Base-by-base conservation (phyloP, 1,140 invertebrate species). In the Aphelenchoides avenae region DNA sequence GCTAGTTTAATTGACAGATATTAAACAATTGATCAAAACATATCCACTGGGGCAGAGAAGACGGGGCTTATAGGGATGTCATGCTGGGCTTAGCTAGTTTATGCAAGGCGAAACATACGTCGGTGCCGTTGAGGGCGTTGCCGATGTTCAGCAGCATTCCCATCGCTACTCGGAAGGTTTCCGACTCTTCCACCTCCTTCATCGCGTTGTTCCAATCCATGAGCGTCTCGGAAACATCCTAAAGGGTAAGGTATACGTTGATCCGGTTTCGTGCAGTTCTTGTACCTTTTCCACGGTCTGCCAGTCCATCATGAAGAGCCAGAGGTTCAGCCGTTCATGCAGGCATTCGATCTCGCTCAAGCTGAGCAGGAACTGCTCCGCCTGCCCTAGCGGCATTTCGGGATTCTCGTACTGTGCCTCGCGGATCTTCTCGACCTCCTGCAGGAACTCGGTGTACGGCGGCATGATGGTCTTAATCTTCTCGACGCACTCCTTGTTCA, bases 221-320 rank as follows among this genome's bases (percentile, higher is more conserved):
- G 68, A 98, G 81, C 42, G 93, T 91, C 80, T 98, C 94, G 52
- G 91, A 89, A 73, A 98, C 90, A 85, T 99, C 94, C 85, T 60
- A n/a, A 18, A 36, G 13, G 34, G 13, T 36, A 40, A 55, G 26
- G 41, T 57, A 46, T 52, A 7, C 11, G 20, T 52, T 15, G 11
- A 18, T 53, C 3, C 22, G 30, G 6, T 33, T 13, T 13, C 44
- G 11, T 50, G 22, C 27, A 13, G 79, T 79, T 89, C 88, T 7
- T 18, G 40, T 43, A 51, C 48, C 80, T 85, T 87, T 81, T 98
- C 92, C 60, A 88, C 85, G 76, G 87, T 88, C 78, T 96, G 92
- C 79, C 95, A 99, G 81, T 99, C 95, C 31, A 98, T 80, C 78
- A 95, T 94, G 80, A 98, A 99, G 48, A 93, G 86, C 95, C 95